These are phyloP conservation scores for Apistogramma diplotaenia DNA, from an alignment of 2,113 vertebrate genomes.

Conservation along the genomic window DNA sequence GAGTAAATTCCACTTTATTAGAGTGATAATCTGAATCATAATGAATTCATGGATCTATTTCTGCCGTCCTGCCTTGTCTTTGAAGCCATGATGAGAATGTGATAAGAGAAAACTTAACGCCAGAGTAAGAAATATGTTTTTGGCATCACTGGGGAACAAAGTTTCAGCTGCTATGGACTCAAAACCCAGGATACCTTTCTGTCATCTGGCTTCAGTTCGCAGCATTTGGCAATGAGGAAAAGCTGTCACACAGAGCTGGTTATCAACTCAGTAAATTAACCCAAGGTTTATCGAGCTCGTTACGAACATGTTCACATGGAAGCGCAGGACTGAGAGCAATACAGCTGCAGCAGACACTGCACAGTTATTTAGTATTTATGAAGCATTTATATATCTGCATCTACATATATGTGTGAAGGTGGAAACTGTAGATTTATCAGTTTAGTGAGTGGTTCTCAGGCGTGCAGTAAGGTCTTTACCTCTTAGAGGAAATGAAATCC, in stretches of 20 bases:
- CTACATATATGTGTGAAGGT: too few species aligned
- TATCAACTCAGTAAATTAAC: background rate
- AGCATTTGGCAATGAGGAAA: background rate
- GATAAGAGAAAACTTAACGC: background rate
- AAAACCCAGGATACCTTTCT: background rate
- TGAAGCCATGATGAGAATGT: background rate
- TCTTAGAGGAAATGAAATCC: too few species aligned
- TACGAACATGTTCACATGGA: background rate
- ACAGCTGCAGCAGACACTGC: too few species aligned
- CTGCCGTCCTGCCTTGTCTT: background rate
- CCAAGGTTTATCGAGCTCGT: background rate
- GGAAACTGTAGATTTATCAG: too few species aligned
- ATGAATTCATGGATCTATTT: background rate
- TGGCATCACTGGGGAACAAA: background rate
- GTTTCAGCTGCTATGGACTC: background rate
- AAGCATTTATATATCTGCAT: too few species aligned
- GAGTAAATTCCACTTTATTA: conserved; percentile 48
- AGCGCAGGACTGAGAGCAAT: background rate
- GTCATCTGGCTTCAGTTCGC: background rate
- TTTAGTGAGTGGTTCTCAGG: too few species aligned
- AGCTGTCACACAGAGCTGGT: background rate
- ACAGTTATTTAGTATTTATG: too few species aligned
- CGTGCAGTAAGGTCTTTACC: too few species aligned
- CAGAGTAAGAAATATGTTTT: background rate
- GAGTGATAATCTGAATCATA: conserved; percentile 34